Percentiles rank a stretch among this genome's conserved stretches.
These are phyloP conservation scores for Polymixis lichenea DNA, from an alignment of 2,888 invertebrate species.

Conservation along the genomic window DNA sequence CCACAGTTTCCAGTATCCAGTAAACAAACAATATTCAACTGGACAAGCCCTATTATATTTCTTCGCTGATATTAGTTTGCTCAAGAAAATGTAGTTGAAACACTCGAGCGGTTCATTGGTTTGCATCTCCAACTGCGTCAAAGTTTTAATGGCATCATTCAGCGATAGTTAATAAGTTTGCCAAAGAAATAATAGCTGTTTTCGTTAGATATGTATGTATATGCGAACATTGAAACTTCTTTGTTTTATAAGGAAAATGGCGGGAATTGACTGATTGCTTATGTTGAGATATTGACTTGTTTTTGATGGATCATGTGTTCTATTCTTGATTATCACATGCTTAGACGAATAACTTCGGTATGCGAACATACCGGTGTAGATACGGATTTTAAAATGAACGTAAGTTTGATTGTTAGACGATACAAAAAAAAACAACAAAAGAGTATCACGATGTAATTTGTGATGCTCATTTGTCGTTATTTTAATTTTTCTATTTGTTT, in stretches of 20 bases:
- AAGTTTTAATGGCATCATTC: slow-evolving; percentile 48
- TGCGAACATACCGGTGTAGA: neutral
- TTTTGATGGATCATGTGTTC: slow-evolving; percentile 27
- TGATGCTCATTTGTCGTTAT: too few species aligned
- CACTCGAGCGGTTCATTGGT: slow-evolving; percentile 38
- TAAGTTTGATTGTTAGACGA: too few species aligned
- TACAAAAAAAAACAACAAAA: too few species aligned
- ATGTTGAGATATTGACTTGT: slow-evolving; percentile 7
- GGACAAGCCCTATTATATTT: slow-evolving; percentile 22
- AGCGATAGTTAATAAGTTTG: slow-evolving; percentile 40
- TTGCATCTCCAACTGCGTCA: slow-evolving; percentile 28
- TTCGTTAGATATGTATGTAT: neutral
- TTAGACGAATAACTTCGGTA: neutral
- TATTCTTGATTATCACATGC: neutral
- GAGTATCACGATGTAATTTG: too few species aligned
- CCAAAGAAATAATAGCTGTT: slow-evolving; percentile 22
- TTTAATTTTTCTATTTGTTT: too few species aligned
- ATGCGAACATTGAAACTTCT: slow-evolving; percentile 17
- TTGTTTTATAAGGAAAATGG: slow-evolving; percentile 22
- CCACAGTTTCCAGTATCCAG: slow-evolving; percentile 21
- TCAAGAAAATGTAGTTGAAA: slow-evolving; percentile 38
- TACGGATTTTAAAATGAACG: neutral
- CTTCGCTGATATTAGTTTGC: slow-evolving; percentile 45
- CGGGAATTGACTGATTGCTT: slow-evolving; percentile 29
- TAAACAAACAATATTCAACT: slow-evolving; percentile 48